Percentiles rank a stretch among this genome's conserved stretches.
phyloP scores from a whole-genome alignment of 2,888 invertebrate species.

The Chrysolina americana region DNA sequence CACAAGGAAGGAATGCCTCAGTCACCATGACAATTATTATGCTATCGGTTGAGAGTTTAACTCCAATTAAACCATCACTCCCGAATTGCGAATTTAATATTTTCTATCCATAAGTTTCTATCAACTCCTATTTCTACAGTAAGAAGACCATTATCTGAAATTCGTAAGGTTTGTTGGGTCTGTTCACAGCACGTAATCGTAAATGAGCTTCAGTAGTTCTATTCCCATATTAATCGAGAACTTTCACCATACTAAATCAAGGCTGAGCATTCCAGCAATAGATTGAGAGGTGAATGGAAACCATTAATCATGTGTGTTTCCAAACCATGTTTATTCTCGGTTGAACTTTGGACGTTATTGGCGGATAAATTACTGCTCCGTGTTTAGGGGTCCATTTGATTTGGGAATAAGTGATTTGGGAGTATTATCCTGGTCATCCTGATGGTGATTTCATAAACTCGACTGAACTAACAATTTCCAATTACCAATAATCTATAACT shows the following conservation, averaged over 20 bases:
- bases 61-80: too few species aligned
- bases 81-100: too few species aligned
- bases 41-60: too few species aligned
- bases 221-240: neutral
- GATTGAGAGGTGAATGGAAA: neutral
- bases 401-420: constrained; percentile 34
- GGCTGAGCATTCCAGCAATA: neutral
- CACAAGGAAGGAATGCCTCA: too few species aligned
- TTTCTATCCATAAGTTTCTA: too few species aligned
- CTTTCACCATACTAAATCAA: neutral
- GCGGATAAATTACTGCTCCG: constrained; percentile 38
- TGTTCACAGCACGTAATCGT: neutral
- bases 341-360: constrained; percentile 34
- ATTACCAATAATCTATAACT: too few species aligned
- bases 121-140: neutral
- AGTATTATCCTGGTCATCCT: neutral
- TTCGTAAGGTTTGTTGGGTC: neutral
- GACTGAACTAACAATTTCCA: too few species aligned
- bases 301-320: constrained; percentile 26
- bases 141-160: neutral
- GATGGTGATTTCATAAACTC: neutral
- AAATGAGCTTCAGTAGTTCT: neutral
- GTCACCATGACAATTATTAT: too few species aligned
- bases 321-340: constrained; percentile 33
- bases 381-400: constrained; percentile 42